These are phyloP conservation scores for Acromyrmex charruanus DNA, from an alignment of 1,140 invertebrate species.

Conservation along the genomic window DNA sequence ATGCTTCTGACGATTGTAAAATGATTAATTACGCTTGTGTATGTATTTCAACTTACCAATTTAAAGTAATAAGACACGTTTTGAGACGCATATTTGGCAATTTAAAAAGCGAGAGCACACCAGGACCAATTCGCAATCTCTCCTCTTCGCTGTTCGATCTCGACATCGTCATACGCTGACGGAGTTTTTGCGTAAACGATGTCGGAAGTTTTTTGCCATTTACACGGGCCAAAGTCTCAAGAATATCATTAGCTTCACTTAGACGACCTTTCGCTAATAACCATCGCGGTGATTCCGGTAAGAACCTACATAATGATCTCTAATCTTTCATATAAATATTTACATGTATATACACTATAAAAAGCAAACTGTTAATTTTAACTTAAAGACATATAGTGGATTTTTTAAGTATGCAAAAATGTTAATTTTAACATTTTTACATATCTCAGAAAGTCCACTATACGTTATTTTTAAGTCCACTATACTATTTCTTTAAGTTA, in stretches of 20 bases:
- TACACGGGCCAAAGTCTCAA: conserved; percentile 91
- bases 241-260: conserved; percentile 92
- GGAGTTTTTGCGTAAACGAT: conserved; percentile 90
- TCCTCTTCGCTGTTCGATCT: conserved; percentile 89
- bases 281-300: conserved; percentile 96
- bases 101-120: conserved; percentile 91
- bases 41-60: conserved; percentile 85
- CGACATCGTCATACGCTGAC: conserved; percentile 90
- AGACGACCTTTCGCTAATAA: conserved; percentile 92
- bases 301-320: conserved; percentile 86
- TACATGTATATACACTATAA: background rate
- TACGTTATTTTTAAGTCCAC: no score
- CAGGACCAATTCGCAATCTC: conserved; percentile 88
- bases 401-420: no score
- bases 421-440: no score
- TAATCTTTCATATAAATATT: background rate
- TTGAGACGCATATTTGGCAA: conserved; percentile 95
- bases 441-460: no score
- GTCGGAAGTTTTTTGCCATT: conserved; percentile 92
- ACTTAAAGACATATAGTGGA: background rate
- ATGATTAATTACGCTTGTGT: background rate
- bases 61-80: conserved; percentile 88
- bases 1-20: background rate
- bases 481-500: no score
- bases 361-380: background rate